Evolutionary conservation across 1,140 invertebrate species (phyloP).

Genomic region (Aethina tumida): DNA sequence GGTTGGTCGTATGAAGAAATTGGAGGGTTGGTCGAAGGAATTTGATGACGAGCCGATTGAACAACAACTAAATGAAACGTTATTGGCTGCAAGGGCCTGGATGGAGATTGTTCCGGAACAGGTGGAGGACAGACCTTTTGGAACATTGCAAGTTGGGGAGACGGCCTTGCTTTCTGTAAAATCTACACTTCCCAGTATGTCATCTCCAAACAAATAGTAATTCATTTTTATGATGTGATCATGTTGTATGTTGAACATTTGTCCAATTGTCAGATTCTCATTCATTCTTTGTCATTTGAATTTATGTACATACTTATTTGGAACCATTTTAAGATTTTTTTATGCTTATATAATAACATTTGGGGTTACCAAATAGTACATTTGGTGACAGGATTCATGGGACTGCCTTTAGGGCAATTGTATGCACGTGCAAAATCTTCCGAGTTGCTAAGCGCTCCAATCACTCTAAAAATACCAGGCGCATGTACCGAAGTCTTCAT

Average conservation of each 20-base stretch:
- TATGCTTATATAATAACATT: too few species aligned
- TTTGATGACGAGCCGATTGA: constrained; percentile 15
- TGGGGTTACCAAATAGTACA: constrained; percentile 80
- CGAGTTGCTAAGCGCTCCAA: constrained; percentile 76
- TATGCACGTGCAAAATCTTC: constrained; percentile 65
- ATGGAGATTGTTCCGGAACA: constrained; percentile 53
- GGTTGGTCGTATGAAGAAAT: constrained; percentile 24
- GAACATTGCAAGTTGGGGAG: constrained; percentile 58
- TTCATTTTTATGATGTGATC: neutral
- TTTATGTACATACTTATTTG: too few species aligned
- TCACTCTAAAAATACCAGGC: constrained; percentile 56
- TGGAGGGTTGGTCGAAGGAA: constrained; percentile 23
- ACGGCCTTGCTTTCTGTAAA: constrained; percentile 55
- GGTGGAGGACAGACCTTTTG: constrained; percentile 35
- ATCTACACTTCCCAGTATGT: constrained; percentile 52
- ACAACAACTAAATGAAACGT: constrained; percentile 25
- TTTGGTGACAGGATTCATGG: constrained; percentile 74
- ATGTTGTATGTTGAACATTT: too few species aligned
- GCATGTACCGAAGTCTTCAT: constrained; percentile 75
- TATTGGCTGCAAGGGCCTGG: constrained; percentile 51
- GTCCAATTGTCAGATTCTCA: too few species aligned
- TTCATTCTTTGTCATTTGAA: too few species aligned
- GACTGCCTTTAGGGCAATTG: constrained; percentile 52
- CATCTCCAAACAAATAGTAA: constrained; percentile 1
- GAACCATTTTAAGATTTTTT: too few species aligned